Conservation (phyloP, 2,888 invertebrate genomes). For the Ichneumoninae sp. region DNA sequence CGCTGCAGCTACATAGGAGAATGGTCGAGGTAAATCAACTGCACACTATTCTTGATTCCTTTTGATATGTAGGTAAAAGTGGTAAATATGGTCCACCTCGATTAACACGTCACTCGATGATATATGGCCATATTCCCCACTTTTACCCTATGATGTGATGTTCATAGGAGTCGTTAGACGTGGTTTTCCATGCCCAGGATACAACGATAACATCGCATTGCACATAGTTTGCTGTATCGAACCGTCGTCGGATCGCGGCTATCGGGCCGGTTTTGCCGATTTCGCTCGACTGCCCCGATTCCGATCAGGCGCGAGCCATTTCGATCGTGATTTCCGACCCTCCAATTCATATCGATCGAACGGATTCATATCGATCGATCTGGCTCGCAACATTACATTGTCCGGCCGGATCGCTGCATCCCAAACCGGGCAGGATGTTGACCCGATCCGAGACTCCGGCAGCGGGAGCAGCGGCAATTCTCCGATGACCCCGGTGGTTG, state of each 20-base stretch:
- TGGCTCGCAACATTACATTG: constrained; percentile 44
- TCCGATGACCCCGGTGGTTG: constrained; percentile 75
- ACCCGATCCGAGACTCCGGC: constrained; percentile 71
- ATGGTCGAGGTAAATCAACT: not conserved
- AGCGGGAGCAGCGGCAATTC: constrained; percentile 71
- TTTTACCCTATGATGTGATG: not conserved
- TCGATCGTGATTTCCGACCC: constrained; percentile 40
- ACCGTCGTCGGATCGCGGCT: not conserved
- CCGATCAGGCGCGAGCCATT: constrained; percentile 53
- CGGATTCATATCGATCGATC: constrained; percentile 35
- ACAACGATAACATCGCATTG: too few relatives aligned
- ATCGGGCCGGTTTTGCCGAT: constrained; percentile 11
- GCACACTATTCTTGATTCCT: too few relatives aligned
- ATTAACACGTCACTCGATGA: too few relatives aligned
- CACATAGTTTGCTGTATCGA: not conserved
- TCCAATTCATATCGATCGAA: constrained; percentile 40
- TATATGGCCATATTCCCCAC: too few relatives aligned
- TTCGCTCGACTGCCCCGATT: constrained; percentile 34
- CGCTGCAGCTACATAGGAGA: not conserved
- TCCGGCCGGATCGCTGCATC: constrained; percentile 66
- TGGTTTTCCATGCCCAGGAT: not conserved
- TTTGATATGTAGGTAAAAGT: too few relatives aligned
- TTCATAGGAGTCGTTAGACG: not conserved
- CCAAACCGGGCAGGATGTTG: constrained; percentile 76
- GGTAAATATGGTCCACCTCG: too few relatives aligned